These are phyloP conservation scores for Limenitis camilla DNA, from an alignment of 2,888 invertebrate genomes.

Conservation along the genomic window DNA sequence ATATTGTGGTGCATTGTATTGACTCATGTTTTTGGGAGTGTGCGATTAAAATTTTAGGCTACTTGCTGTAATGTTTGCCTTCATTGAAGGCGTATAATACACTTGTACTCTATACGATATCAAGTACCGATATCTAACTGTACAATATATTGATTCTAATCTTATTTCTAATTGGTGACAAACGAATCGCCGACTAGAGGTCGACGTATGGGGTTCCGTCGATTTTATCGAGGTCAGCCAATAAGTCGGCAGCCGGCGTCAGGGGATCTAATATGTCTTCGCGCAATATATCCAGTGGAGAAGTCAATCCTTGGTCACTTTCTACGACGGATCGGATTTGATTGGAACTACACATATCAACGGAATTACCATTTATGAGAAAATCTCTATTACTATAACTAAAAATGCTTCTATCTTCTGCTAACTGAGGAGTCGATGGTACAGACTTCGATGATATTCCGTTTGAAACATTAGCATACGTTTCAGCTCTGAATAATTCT, in stretches of 20 bases:
- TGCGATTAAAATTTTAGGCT: conserved; percentile 44
- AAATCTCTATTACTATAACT: conserved; percentile 77
- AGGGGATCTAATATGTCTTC: conserved; percentile 60
- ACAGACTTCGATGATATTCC: conserved; percentile 81
- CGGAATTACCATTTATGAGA: conserved; percentile 77
- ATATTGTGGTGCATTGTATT: conserved; percentile 42
- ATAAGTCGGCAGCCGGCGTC: conserved; percentile 52
- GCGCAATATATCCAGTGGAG: conserved; percentile 61
- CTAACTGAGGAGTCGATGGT: conserved; percentile 82
- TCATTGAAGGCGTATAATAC: conserved; percentile 67
- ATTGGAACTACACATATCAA: conserved; percentile 52
- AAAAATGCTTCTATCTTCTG: conserved; percentile 69
- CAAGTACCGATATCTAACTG: conserved; percentile 47
- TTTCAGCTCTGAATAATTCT: conserved; percentile 49
- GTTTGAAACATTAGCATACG: conserved; percentile 48
- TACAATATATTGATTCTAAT: conserved; percentile 49
- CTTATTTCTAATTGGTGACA: conserved; percentile 26
- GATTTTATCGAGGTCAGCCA: conserved; percentile 67
- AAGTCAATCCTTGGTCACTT: conserved; percentile 43
- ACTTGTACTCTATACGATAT: conserved; percentile 62
- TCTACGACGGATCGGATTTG: conserved; percentile 48
- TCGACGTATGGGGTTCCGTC: conserved; percentile 63
- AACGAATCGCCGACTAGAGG: conserved; percentile 53
- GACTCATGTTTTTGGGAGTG: conserved; percentile 64
- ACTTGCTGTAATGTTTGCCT: conserved; percentile 48